A percentile compares a stretch with the other conserved stretches of the same genome.
Conservation (phyloP, 2,888 invertebrate species). For the Rhogogaster chlorosoma region DNA sequence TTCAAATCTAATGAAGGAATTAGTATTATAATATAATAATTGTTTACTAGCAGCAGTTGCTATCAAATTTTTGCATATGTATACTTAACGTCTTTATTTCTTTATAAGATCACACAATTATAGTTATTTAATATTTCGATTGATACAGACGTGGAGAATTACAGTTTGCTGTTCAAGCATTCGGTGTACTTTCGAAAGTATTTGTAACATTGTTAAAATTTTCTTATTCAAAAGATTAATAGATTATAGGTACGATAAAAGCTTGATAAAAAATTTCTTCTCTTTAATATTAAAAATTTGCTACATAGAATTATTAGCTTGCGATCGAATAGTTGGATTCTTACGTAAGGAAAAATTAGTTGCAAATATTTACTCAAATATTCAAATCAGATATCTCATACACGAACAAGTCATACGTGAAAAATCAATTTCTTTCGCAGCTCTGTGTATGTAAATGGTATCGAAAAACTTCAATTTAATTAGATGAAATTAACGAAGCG, state of each 20-base stretch:
- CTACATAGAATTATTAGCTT: not conserved
- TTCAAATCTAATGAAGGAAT: not conserved
- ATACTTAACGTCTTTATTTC: not conserved
- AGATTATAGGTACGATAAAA: not conserved
- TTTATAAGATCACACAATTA: slow-evolving; percentile 7
- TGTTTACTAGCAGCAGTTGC: not conserved
- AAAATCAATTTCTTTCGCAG: slow-evolving; percentile 3
- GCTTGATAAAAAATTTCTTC: not conserved
- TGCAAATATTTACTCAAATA: not conserved
- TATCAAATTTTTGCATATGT: not conserved
- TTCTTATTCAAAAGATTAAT: not conserved
- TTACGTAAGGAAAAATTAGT: not conserved
- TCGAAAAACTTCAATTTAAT: not conserved
- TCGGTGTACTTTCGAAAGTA: not conserved
- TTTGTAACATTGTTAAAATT: not conserved
- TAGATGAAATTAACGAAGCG: not conserved
- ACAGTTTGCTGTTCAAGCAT: not conserved
- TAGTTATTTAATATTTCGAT: not conserved
- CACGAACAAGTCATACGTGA: not conserved
- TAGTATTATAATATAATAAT: not conserved
- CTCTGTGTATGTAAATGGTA: not conserved
- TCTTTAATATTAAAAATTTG: not conserved
- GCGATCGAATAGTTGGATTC: not conserved
- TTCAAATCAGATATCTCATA: not conserved
- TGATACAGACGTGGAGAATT: not conserved